phyloP scores from a whole-genome alignment of 2,113 vertebrate genomes.

The Kryptolebias marmoratus region DNA sequence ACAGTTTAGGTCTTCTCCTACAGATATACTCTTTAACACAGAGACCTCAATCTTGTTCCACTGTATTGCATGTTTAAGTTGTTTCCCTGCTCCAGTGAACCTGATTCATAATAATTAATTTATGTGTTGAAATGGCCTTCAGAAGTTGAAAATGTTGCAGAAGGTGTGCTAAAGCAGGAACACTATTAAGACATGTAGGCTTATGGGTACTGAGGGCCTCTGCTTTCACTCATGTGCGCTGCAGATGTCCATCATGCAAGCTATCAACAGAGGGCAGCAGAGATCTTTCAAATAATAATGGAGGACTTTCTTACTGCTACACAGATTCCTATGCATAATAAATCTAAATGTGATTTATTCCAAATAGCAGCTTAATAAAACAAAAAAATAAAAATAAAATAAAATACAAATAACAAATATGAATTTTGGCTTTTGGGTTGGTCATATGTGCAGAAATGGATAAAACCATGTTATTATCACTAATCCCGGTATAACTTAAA shows the following conservation, averaged over 20 bases:
- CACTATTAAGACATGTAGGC: too few species aligned
- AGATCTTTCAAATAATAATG: conserved; percentile 21
- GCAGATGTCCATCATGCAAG: not conserved
- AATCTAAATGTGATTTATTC: not conserved
- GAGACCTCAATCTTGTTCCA: too few species aligned
- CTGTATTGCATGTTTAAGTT: too few species aligned
- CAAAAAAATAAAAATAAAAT: too few species aligned
- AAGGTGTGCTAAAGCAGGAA: too few species aligned
- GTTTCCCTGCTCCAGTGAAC: too few species aligned
- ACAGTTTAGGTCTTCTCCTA: too few species aligned
- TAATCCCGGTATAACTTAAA: not conserved
- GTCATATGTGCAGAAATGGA: not conserved
- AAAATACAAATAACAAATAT: not conserved
- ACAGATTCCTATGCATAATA: not conserved
- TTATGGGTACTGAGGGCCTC: too few species aligned
- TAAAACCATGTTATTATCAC: not conserved
- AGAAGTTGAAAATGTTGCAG: too few species aligned
- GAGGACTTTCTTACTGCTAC: not conserved
- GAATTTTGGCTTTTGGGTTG: not conserved
- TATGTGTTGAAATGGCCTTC: too few species aligned
- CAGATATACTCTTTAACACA: too few species aligned
- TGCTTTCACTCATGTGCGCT: not conserved
- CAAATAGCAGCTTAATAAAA: not conserved
- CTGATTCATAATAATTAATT: too few species aligned
- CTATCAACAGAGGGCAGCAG: conserved; percentile 68